Conservation (phyloP, 2,113 vertebrate genomes). For the Pseudorhombus dupliciocellatus region DNA sequence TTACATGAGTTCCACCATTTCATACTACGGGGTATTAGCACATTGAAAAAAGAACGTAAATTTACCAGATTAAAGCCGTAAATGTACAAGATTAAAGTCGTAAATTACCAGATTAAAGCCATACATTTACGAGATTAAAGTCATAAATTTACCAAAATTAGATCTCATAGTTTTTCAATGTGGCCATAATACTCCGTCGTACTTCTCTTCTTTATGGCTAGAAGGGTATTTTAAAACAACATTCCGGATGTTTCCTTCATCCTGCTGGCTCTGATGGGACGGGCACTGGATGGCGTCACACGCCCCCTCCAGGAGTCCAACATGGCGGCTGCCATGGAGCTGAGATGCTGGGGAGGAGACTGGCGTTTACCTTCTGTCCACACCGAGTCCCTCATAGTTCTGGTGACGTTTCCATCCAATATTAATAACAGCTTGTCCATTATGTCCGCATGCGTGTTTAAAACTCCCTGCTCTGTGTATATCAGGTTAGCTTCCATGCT, state of each 20-base stretch:
- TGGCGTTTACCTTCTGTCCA: constrained; percentile 96
- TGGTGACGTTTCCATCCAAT: constrained; percentile 82
- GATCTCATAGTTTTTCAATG: no score
- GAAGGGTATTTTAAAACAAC: not conserved
- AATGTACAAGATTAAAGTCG: no score
- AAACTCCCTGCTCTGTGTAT: not conserved
- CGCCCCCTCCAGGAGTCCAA: constrained; percentile 61
- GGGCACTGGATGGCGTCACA: constrained; percentile 58
- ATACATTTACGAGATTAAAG: no score
- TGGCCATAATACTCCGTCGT: no score
- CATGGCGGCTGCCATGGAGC: constrained; percentile 93
- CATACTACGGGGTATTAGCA: no score
- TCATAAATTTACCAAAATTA: no score
- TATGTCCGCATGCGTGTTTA: fast-evolving
- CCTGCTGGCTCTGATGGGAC: not conserved
- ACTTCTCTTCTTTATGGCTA: no score
- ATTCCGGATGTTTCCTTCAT: not conserved
- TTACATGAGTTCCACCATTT: no score
- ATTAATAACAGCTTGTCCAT: not conserved
- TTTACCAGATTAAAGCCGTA: no score
- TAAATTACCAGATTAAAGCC: no score
- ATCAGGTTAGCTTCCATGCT: constrained; percentile 65
- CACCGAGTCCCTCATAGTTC: constrained; percentile 88
- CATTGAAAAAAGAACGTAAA: no score
- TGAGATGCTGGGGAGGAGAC: constrained; percentile 92